Evolutionary conservation across 2,113 vertebrate species (phyloP), one percentile per base, ranked within the genome.

Genomic region (Laterallus jamaicensis): DNA sequence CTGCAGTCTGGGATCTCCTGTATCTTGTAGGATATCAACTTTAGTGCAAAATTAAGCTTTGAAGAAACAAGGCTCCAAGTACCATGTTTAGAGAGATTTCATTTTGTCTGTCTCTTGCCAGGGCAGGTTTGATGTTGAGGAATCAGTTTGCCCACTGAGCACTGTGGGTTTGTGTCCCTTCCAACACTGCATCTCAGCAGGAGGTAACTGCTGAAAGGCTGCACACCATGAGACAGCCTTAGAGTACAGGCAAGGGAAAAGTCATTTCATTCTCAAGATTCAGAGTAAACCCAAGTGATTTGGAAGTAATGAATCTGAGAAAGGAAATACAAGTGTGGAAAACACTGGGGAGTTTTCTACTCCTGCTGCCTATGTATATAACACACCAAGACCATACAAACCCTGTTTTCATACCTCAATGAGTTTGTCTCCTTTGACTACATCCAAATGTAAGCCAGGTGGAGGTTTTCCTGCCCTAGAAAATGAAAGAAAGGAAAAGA

Each of bases 351-450:
- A 68, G 67, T 32, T 24, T 83, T 88, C 60, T 92, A 11, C 19
- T 90, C 71, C 59, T 58, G 47, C 26, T 73, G 69, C 22, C 31
- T 60, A 12, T 9, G 24, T 14, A 15, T 25, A 68, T 0, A 5
- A 62, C 21, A 74, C 24, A 86, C 4, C 32, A 66, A 80, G 75
- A 4, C 47, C 40, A 85, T 3, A 79, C 25, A 83, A 40, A 54
- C 52, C n/a, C 70, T 52, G 26, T 86, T 94, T 77, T 82, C 97
- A 97, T 98, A 99, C 99, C 99, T 99, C 99, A 96, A 99, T 98
- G 76, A 99, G 98, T 95, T 99, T 99, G 97, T 99, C 99, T 97
- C 99, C 99, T 97, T 99, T 99, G 96, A 99, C 99, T 82, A 99
- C 99, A 95, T 99, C 99, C 97, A 99, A 95, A 97, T 99, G 99